Evolutionary conservation across 2,113 vertebrate species (phyloP).

Genomic region (rat (Rattus norvegicus)): GRCr8 NC_086019.1:107000501-107001000

Average conservation of each 20-base stretch:
- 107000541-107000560: neutral
- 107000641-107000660: too few species aligned
- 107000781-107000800: neutral
- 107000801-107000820: neutral
- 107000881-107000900: neutral
- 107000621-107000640: too few species aligned
- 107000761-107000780: neutral
- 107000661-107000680: too few species aligned
- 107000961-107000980: neutral
- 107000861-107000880: neutral
- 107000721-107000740: too few species aligned
- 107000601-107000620: too few species aligned
- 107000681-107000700: too few species aligned
- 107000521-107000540: neutral
- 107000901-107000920: neutral
- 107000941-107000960: neutral
- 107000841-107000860: neutral
- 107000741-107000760: too few species aligned
- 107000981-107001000: neutral
- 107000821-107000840: neutral
- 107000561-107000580: neutral
- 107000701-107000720: too few species aligned
- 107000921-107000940: neutral
- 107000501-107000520: neutral
- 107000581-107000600: neutral